Base-by-base conservation (phyloP, 2,888 invertebrate species). In the Acanthosoma haemorrhoidale region DNA sequence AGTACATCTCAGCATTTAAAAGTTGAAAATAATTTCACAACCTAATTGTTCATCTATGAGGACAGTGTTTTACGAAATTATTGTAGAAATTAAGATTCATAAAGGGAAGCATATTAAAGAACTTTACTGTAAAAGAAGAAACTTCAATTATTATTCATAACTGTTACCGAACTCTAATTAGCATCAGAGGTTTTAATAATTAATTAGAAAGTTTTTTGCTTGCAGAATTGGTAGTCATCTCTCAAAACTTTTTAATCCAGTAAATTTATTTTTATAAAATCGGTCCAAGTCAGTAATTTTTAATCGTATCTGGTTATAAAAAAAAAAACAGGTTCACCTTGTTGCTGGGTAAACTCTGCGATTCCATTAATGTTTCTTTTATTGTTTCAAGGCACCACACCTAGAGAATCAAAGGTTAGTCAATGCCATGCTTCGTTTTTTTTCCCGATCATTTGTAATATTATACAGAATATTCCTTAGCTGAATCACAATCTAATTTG, bases 61-160 rank as follows among this genome's bases (percentile, higher is more conserved):
- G 32, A 4, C 57, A 15, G 51, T 43, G 57, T 67, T 67, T 43
- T 21, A 18, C 34, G 13, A 43, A 67, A 67, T 67, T 67, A 43
- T 57, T 43, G 43, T 51, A 67, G 34, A 25, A n/a, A 67, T 43
- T 67, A 38, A 34, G 51, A 67, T 64, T 34, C 41, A 66, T 57
- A 41, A 57, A 32, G 16, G 57, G 34, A 67, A 67, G 51, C 32
- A 16, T 16, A 13, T 63, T 63, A 13, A 21, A 51, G 43, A n/a
- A 67, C 21, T 43, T 1, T 9, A 2, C 18, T 51, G 51, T 32
- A 43, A 36, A 51, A 32, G 51, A 32, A 36, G 36, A 36, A 29
- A 57, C 25, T 51, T 39, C 9, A 67, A 36, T 67, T 51, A 34
- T 51, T 67, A 67, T 67, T 67, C 67, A 43, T 67, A 57, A 67